Conservation (phyloP, 2,888 invertebrate genomes). For the Linnaemya tessellans region DNA sequence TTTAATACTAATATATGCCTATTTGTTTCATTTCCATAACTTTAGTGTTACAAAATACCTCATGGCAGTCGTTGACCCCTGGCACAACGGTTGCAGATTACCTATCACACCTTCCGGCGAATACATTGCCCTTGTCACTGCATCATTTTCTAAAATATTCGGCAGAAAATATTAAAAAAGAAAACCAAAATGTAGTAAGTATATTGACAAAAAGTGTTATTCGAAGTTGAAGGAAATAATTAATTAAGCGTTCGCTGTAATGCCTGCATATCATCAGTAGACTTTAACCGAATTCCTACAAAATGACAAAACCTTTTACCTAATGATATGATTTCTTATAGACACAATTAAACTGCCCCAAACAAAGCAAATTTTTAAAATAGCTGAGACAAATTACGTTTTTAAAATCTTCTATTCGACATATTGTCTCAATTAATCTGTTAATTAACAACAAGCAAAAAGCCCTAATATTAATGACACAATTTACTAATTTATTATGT, state of each 20-base stretch:
- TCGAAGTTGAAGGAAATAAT: background rate
- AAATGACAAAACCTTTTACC: no score
- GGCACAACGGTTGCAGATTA: slow-evolving; percentile 94
- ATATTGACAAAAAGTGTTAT: background rate
- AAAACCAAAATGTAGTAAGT: slow-evolving; percentile 85
- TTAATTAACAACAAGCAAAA: no score
- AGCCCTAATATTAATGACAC: no score
- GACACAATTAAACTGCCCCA: no score
- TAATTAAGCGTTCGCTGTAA: background rate
- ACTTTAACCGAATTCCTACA: no score
- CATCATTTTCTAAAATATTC: slow-evolving; percentile 94
- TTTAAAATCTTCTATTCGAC: no score
- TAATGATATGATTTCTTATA: no score
- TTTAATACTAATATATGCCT: slow-evolving; percentile 15
- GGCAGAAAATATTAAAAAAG: slow-evolving; percentile 90
- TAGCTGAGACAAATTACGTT: no score
- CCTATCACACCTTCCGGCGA: slow-evolving; percentile 90
- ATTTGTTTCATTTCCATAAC: slow-evolving; percentile 23
- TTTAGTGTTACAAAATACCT: slow-evolving; percentile 82
- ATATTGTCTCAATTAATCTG: no score
- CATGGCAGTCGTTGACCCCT: slow-evolving; percentile 84
- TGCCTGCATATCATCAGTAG: no score
- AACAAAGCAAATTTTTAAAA: no score
- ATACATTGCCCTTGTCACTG: slow-evolving; percentile 89
- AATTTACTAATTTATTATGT: no score